Evolutionary conservation across 53 echinoderm and acorn worm species (phyloP), one percentile per base, ranked within the genome.

Genomic region (Echinometra lucunter): DNA sequence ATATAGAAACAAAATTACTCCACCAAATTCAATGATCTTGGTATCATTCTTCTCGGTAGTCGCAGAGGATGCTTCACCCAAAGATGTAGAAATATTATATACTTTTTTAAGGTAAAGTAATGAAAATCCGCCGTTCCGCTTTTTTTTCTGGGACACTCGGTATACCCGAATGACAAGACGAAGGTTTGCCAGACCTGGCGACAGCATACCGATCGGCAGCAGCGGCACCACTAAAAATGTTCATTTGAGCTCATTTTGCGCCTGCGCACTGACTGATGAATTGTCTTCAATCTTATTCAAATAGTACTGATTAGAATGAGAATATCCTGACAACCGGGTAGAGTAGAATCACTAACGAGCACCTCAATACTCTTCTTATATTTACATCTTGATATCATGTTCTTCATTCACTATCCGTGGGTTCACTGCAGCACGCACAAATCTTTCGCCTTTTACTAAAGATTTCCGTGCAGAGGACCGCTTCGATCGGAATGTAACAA

Each of bases 391-490:
- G 28, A 28, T 32, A 67, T 67, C 28, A 11, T 13, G 28, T 5
- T 67, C 32, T 30, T 30, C 18, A 7, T 30, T 30, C 32, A 30
- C 1, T 30, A 28, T 67, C 67, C 67, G 67, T 67, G 67, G 42
- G 45, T 82, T 82, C 82, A 82, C 45, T 82, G 27, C 42, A 82
- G 40, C 44, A 82, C 45, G 42, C 37, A 58, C 49, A 38, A 90
- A 75, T 38, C 37, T 75, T 37, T 38, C 75, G 75, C 75, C 75
- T 75, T 75, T 75, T 75, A 75, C 75, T 75, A 75, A 57, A 60
- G 58, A 89, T 67, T 67, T 67, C 67, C 67, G 21, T 82, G 89
- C 89, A 90, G 60, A 60, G 66, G 60, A 89, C 58, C 35, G 38
- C 18, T 12, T 25, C 10, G 35, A n/a, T 57, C 28, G n/a, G n/a